Evolutionary conservation across 2,888 invertebrate genomes (phyloP).

Genomic region (Acleris literana): DNA sequence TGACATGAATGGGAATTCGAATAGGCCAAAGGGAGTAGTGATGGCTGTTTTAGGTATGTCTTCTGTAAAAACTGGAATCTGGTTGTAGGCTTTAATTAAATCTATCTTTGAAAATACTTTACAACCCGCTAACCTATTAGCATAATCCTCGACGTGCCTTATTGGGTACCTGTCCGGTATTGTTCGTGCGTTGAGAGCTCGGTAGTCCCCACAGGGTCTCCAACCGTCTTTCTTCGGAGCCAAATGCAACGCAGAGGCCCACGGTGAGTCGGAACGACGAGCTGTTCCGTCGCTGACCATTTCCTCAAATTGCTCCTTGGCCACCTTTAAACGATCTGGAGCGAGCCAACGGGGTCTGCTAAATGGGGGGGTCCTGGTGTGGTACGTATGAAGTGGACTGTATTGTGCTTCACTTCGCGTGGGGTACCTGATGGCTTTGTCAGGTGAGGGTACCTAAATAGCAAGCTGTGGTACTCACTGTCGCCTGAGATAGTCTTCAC

Average conservation of each 20-base stretch:
- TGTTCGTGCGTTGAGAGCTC: constrained; percentile 44
- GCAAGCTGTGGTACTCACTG: constrained; percentile 16
- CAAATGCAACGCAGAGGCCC: constrained; percentile 34
- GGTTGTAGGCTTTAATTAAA: constrained; percentile 49
- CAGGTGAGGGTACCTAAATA: not conserved
- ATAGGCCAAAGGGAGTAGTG: constrained; percentile 49
- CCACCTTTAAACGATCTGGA: constrained; percentile 38
- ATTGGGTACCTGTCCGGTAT: constrained; percentile 45
- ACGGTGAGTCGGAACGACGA: constrained; percentile 36
- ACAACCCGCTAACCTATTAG: constrained; percentile 33
- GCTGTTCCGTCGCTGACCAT: constrained; percentile 41
- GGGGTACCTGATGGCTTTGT: constrained; percentile 24
- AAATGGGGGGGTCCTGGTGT: constrained; percentile 39
- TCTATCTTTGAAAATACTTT: constrained; percentile 35
- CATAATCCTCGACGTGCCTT: constrained; percentile 32
- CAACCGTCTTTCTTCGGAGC: constrained; percentile 17
- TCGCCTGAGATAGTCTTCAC: constrained; percentile 1
- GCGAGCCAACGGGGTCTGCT: constrained; percentile 41
- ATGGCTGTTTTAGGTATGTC: constrained; percentile 54
- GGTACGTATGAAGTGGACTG: constrained; percentile 34
- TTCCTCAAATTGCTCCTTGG: constrained; percentile 41
- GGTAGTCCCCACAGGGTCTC: constrained; percentile 51
- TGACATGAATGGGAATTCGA: constrained; percentile 47
- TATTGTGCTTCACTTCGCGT: constrained; percentile 27
- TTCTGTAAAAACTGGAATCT: constrained; percentile 51